Percentiles rank a stretch among this genome's conserved stretches.
These are phyloP conservation scores for Hydrolagus colliei DNA, from an alignment of 2,797 vertebrate genomes.

Conservation along the genomic window DNA sequence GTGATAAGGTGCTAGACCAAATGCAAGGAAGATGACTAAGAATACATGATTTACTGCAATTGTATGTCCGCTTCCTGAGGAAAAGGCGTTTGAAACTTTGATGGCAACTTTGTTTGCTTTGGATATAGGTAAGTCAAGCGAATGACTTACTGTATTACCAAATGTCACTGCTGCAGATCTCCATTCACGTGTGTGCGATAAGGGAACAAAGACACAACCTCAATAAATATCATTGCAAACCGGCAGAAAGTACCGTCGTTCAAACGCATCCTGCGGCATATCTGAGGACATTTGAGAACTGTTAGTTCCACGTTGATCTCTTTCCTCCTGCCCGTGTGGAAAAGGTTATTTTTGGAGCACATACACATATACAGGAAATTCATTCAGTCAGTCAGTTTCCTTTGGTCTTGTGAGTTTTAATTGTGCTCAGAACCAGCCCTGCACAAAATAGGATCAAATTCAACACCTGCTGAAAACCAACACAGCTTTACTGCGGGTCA, in stretches of 20 bases:
- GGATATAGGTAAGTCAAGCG: background rate
- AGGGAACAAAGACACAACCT: background rate
- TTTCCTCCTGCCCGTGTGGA: background rate
- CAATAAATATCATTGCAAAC: background rate
- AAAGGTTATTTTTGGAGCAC: conserved; percentile 45
- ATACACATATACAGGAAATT: conserved; percentile 47
- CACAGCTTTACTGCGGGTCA: conserved; percentile 30
- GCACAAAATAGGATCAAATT: conserved; percentile 37
- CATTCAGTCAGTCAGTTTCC: conserved; percentile 41
- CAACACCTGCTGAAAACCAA: conserved; percentile 36
- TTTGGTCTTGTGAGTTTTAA: conserved; percentile 38
- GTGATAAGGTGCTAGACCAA: background rate
- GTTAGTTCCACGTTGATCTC: background rate
- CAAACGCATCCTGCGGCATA: background rate
- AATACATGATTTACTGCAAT: no score
- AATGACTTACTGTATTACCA: background rate
- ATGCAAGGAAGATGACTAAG: no score
- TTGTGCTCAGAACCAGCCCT: conserved; percentile 38
- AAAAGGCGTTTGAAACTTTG: background rate
- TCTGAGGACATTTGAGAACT: background rate
- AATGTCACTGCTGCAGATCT: background rate
- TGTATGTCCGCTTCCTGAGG: no score
- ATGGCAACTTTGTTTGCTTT: background rate
- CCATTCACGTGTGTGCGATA: background rate
- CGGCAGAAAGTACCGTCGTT: background rate